Evolutionary conservation across 2,797 vertebrate species (phyloP).

Genomic region (Xyrichtys novacula): DNA sequence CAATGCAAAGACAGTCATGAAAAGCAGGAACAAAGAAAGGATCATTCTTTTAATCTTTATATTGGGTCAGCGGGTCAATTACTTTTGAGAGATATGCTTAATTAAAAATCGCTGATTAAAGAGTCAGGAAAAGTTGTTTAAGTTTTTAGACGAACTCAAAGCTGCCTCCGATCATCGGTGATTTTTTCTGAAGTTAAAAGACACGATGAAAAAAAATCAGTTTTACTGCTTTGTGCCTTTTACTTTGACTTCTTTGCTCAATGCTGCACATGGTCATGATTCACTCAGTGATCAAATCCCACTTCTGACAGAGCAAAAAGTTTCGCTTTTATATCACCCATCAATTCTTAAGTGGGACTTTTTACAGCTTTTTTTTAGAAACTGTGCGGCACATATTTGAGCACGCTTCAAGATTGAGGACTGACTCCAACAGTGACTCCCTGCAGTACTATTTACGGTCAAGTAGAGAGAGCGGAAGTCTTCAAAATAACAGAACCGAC

Average conservation of each 20-base stretch:
- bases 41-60: not conserved
- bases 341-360: conserved; percentile 21
- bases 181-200: conserved; percentile 1
- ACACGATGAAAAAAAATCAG: conserved; percentile 18
- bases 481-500: conserved; percentile 46
- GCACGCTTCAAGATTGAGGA: conserved; percentile 9
- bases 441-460: conserved; percentile 35
- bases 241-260: not conserved
- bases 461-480: conserved; percentile 42
- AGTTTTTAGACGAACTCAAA: conserved; percentile 36
- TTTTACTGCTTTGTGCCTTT: conserved; percentile 11
- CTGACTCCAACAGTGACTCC: conserved; percentile 29
- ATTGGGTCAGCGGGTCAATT: not conserved
- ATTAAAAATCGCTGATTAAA: conserved; percentile 8
- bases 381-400: conserved; percentile 25
- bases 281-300: conserved; percentile 37
- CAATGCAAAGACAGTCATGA: not conserved
- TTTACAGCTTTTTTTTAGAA: conserved; percentile 23
- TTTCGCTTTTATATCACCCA: conserved; percentile 16
- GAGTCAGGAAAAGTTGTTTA: not conserved
- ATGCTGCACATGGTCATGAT: conserved; percentile 8
- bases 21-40: not conserved
- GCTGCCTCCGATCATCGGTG: not conserved
- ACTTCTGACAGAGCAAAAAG: conserved; percentile 17
- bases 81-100: not conserved